Evolutionary conservation across 2,113 vertebrate genomes (phyloP).

Genomic region (Zosterops pallidus): DNA sequence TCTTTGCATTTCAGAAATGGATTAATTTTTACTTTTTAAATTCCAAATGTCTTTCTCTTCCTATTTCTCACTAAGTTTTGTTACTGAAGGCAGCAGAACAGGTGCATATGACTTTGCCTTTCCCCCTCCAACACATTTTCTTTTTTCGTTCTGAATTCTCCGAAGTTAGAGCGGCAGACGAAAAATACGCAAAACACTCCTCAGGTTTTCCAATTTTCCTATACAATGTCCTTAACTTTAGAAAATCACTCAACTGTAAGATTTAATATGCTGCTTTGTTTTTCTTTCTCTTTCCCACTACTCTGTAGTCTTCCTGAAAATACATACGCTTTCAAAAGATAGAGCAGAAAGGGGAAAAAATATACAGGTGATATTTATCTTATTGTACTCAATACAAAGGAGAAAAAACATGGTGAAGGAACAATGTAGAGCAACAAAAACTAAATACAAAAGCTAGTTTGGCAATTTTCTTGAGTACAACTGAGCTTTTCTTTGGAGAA

Average conservation of each 20-base stretch:
- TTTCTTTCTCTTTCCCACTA: not conserved
- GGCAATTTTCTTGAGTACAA: not conserved
- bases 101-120: slow-evolving; percentile 43
- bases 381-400: not conserved
- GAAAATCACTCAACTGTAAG: not conserved
- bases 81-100: slow-evolving; percentile 59
- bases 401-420: not conserved
- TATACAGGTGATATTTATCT: not conserved
- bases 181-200: not conserved
- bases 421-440: not conserved
- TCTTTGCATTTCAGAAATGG: not conserved
- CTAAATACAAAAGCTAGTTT: not conserved
- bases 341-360: not conserved
- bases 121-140: slow-evolving; percentile 60
- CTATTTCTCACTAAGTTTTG: slow-evolving; percentile 39
- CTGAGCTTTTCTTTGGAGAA: not conserved
- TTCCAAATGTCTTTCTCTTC: slow-evolving; percentile 42
- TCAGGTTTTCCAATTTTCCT: slow-evolving; percentile 35
- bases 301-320: slow-evolving; percentile 4
- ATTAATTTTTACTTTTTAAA: slow-evolving; percentile 34
- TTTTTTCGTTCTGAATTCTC: slow-evolving; percentile 55
- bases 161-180: not conserved
- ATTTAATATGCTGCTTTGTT: slow-evolving; percentile 2
- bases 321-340: not conserved
- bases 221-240: slow-evolving; percentile 24